Base-by-base conservation (phyloP, 2,888 invertebrate genomes). In the Dimorphilus gyrociliatus region DNA sequence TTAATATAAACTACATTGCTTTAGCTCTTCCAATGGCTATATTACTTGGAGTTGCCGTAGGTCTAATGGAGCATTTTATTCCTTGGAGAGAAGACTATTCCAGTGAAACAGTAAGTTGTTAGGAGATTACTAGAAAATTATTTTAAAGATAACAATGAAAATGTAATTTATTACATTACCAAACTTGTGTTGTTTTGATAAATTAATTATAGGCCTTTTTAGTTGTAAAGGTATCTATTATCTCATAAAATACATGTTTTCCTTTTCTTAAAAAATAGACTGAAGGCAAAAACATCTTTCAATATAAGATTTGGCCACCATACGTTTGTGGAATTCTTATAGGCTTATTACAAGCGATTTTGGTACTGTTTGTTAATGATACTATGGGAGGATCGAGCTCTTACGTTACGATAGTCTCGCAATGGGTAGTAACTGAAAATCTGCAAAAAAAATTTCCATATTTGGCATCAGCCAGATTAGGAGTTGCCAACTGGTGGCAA, bases 381-480 rank as follows among this genome's bases (percentile, higher is more conserved):
- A 51, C 53, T 4, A 37, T 55, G 29, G 55, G 55, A 16, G 47
- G 48, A 27, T 50, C 49, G 17, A 40, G 48, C 16, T 43, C 47
- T 21, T 54, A 51, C 37, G 44, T 49, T 29, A 52, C 55, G 1
- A 23, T 54, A 2, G 44, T 46, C 4, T 48, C 52, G 31, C 52
- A 52, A 32, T 48, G 47, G 46, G 46, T 52, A 2, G 37, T 49
- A 5, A 46, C 48, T 7, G 30, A 41, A 18, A 35, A 37, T 7
- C 37, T 53, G 4, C 41, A 47, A 27, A 31, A 42, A 21, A 25
- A 28, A 19, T 49, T 50, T 28, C 47, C 49, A 4, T 48, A 51
- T 27, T 30, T 55, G 33, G 46, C 47, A 3, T 37, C 32, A 3
- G 42, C 35, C 27, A 34, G 46, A 16, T 36, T 36, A 16, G 52